These are phyloP conservation scores for Ganaspis brasiliensis DNA, from an alignment of 2,888 invertebrate species.

Conservation along the genomic window DNA sequence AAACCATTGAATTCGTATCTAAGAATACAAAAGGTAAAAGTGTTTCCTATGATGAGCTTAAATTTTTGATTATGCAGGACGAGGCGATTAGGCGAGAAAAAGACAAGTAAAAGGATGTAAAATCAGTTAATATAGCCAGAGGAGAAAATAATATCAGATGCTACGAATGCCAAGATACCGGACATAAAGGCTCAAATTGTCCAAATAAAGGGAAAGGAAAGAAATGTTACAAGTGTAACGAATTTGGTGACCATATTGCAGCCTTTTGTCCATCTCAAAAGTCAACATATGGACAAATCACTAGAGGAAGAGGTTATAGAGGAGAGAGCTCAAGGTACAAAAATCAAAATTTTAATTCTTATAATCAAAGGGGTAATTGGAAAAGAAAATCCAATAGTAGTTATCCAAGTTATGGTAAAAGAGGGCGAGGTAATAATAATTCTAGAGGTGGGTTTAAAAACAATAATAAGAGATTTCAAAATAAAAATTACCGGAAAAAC, in stretches of 20 bases:
- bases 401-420: slow-evolving; percentile 1
- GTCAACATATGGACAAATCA: too few relatives aligned
- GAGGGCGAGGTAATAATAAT: slow-evolving; percentile 21
- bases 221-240: neutral
- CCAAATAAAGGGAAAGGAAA: neutral
- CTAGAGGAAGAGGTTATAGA: neutral
- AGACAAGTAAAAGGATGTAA: neutral
- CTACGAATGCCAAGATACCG: neutral
- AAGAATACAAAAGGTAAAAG: slow-evolving; percentile 24
- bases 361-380: neutral
- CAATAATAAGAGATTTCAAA: neutral
- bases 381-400: neutral
- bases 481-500: neutral
- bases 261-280: neutral
- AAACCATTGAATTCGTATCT: neutral
- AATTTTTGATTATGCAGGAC: neutral
- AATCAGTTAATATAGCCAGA: neutral
- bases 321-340: neutral
- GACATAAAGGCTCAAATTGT: neutral
- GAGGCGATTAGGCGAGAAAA: neutral
- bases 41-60: neutral
- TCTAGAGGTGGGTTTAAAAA: neutral
- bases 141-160: neutral
- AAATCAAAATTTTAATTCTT: too few relatives aligned
- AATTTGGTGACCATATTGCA: neutral